These are phyloP conservation scores for Virgularia gustaviana DNA, from an alignment of 92 coral and sea anemone genomes.

Conservation along the genomic window DNA sequence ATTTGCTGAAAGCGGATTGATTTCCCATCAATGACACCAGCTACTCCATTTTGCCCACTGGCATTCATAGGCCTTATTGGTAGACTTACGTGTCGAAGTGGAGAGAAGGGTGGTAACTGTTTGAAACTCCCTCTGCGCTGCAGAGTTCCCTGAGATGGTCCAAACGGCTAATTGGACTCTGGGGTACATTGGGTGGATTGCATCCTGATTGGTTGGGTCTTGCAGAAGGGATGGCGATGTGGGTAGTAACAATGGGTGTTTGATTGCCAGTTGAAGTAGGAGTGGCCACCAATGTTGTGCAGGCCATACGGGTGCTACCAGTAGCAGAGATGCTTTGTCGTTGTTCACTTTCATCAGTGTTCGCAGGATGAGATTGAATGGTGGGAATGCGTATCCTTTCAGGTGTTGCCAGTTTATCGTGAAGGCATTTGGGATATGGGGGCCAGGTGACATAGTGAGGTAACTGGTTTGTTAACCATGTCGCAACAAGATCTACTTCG, in stretches of 20 bases:
- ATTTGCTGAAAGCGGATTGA: conserved; percentile 54
- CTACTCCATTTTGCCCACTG: conserved; percentile 43
- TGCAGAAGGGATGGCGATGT: conserved; percentile 43
- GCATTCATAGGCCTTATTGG: conserved; percentile 46
- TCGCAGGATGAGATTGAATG: conserved; percentile 50
- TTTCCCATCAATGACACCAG: conserved; percentile 58
- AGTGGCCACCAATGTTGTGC: conserved; percentile 62
- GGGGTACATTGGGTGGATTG: conserved; percentile 53
- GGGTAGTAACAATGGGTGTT: conserved; percentile 45
- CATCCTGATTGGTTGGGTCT: conserved; percentile 36
- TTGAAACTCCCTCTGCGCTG: conserved; percentile 34
- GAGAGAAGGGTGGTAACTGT: conserved; percentile 45
- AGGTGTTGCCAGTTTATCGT: conserved; percentile 48
- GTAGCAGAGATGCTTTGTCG: conserved; percentile 43
- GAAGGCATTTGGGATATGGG: conserved; percentile 48
- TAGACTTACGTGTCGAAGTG: conserved; percentile 50
- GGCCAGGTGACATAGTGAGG: conserved; percentile 47
- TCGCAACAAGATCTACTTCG: conserved; percentile 52
- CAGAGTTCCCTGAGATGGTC: conserved; percentile 42
- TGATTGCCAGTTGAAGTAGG: conserved; percentile 18
- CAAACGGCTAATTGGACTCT: conserved; percentile 52
- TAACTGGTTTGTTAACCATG: conserved; percentile 50
- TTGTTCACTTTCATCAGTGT: conserved; percentile 35
- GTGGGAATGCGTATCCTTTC: conserved; percentile 45
- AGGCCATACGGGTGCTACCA: conserved; percentile 55